phyloP scores from a whole-genome alignment of 2,113 vertebrate species.

The Drymodes brunneopygia region DNA sequence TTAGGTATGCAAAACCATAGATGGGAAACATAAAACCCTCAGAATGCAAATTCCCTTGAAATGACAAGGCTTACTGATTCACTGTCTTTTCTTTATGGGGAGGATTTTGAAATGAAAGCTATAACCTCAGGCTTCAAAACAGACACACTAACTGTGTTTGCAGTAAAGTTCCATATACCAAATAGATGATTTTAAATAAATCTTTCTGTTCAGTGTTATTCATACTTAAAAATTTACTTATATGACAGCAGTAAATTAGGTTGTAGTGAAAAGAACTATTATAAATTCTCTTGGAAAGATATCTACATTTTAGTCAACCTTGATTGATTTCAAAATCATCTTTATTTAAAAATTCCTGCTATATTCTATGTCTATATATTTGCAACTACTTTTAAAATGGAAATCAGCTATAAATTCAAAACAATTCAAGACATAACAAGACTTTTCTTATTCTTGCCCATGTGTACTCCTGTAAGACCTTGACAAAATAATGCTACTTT shows the following conservation, averaged over 20 bases:
- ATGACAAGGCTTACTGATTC: neutral
- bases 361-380: neutral
- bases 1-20: slow-evolving; percentile 10
- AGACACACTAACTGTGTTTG: neutral
- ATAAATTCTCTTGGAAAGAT: neutral
- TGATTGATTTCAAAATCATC: neutral
- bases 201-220: neutral
- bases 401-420: neutral
- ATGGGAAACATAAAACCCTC: neutral
- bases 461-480: neutral
- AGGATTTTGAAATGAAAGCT: slow-evolving; percentile 29
- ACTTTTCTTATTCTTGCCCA: neutral
- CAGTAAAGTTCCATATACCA: neutral
- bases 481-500: neutral
- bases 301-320: neutral
- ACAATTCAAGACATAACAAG: neutral
- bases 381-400: neutral
- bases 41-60: neutral
- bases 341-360: neutral
- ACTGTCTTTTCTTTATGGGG: neutral
- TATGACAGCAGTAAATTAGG: neutral
- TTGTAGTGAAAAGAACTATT: neutral
- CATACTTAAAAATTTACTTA: neutral
- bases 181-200: neutral
- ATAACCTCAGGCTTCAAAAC: slow-evolving; percentile 12